phyloP scores from a whole-genome alignment of 2,888 invertebrate species.

The Ecliptopera silaceata region DNA sequence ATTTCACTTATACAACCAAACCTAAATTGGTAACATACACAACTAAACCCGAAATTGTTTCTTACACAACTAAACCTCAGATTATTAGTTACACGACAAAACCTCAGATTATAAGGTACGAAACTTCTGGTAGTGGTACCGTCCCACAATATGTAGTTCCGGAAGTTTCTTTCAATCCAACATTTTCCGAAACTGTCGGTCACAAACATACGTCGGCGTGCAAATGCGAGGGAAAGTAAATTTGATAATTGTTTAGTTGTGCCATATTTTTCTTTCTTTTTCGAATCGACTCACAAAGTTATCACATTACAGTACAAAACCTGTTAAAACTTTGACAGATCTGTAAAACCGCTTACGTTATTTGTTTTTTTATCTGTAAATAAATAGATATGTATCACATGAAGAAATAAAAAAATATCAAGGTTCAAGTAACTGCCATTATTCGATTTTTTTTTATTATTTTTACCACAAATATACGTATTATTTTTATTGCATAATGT shows the following conservation, averaged over 20 bases:
- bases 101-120: conserved; percentile 63
- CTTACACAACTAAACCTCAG: conserved; percentile 53
- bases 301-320: conserved; percentile 48
- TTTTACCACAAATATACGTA: conserved; percentile 30
- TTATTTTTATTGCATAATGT: conserved; percentile 36
- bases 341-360: conserved; percentile 30
- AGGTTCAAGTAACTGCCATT: conserved; percentile 34
- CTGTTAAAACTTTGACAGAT: conserved; percentile 40
- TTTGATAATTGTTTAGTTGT: conserved; percentile 51
- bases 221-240: conserved; percentile 69
- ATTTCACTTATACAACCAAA: conserved; percentile 61
- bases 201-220: conserved; percentile 67
- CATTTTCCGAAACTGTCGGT: conserved; percentile 59
- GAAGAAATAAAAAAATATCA: conserved; percentile 10
- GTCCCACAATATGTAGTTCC: conserved; percentile 72
- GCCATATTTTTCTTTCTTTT: conserved; percentile 54
- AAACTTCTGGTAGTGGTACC: conserved; percentile 69
- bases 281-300: too few relatives aligned
- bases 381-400: conserved; percentile 49
- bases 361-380: conserved; percentile 53
- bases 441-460: conserved; percentile 20
- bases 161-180: conserved; percentile 60
- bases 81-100: conserved; percentile 58
- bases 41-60: conserved; percentile 50
- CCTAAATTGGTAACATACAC: conserved; percentile 56